Evolutionary conservation across 2,797 vertebrate species (phyloP), one percentile per base, ranked within the genome.

Genomic region (Galaxias olidus): DNA sequence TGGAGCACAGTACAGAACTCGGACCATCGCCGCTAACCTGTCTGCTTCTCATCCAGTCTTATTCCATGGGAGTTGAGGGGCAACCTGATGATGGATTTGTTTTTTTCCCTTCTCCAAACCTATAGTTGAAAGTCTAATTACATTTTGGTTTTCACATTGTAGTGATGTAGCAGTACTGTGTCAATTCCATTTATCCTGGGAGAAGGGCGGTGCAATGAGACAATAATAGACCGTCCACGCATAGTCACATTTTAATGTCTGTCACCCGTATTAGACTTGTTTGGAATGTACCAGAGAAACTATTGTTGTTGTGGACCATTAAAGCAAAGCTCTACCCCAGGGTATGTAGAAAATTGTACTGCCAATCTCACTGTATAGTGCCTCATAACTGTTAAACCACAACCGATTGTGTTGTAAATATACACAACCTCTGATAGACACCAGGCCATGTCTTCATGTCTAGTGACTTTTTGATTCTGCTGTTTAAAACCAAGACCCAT

Each of bases 1-100:
- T 91, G 91, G 90, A 90, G 68, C 85, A 87, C 88, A 76, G 56
- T 83, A 84, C 88, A 85, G 72, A 84, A 63, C 57, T 88, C 89
- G 7, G 78, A 89, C 66, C 67, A 73, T 58, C 86, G 83, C 54
- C 90, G 89, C 74, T 93, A 64, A 86, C 12, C 61, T 0, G 20
- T 70, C 73, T 30, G 74, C 78, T 67, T 69, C 63, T 68, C 66
- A 62, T 64, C 73, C 0, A 15, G 65, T 53, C 68, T 14, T 69
- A 19, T n/a, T n/a, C 63, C 61, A 72, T 58, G 51, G 53, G 66
- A 57, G 12, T 8, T 12, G 69, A 57, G 63, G 52, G 49, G 61
- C 1, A 0, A 30, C 45, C 45, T 13, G 15, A 46, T 47, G 59
- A 30, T 30, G 30, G 30, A 30, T 30, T 65, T 72, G 61, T 19